A percentile compares a stretch with the other conserved stretches of the same genome.
Evolutionary conservation across 2,113 vertebrate species (phyloP).

Genomic region (Proteles cristata): DNA sequence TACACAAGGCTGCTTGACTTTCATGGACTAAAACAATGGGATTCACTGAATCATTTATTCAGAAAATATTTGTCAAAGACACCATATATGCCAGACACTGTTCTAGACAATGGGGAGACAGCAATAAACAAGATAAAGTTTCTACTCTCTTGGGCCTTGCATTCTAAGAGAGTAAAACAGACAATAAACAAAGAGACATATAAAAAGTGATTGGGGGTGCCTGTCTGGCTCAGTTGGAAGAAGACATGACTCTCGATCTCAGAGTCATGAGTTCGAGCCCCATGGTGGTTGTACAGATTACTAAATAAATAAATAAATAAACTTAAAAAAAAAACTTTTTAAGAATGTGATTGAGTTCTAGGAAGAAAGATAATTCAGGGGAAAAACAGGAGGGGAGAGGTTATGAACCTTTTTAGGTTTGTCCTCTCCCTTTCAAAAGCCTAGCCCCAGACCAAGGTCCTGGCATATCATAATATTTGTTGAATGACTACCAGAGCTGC

Average conservation of each 20-base stretch:
- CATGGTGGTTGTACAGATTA: background rate
- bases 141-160: background rate
- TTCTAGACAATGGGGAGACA: background rate
- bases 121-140: slow-evolving; percentile 23
- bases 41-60: slow-evolving; percentile 23
- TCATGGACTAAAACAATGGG: background rate
- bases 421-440: background rate
- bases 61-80: slow-evolving; percentile 38
- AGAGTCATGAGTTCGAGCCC: background rate
- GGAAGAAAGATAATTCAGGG: slow-evolving; percentile 19
- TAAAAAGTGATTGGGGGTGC: background rate
- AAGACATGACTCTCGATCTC: background rate
- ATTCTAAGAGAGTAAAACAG: slow-evolving; percentile 14
- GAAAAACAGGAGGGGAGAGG: background rate
- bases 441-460: background rate
- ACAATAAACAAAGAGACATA: slow-evolving; percentile 1
- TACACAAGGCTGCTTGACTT: slow-evolving; percentile 4
- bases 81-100: background rate
- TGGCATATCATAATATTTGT: background rate
- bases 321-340: background rate
- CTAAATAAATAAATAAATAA: background rate
- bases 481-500: background rate
- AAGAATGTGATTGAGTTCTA: background rate
- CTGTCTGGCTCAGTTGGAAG: background rate
- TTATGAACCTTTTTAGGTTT: background rate